Evolutionary conservation across 2,888 invertebrate genomes (phyloP), one percentile per base, ranked within the genome.

Genomic region (Drosophila neonasuta): DNA sequence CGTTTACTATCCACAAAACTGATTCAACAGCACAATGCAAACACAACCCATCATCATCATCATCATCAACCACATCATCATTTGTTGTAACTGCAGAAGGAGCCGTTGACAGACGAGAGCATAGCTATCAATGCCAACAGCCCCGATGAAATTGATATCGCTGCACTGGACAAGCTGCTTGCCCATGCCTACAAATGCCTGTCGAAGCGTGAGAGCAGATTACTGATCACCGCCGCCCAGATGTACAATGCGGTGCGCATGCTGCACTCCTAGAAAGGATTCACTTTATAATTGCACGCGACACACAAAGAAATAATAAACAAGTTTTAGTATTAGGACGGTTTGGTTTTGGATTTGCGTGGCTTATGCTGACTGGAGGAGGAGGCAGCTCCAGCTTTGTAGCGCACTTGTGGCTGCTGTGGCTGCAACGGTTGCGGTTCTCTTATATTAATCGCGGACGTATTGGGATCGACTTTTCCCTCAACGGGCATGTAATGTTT

Each of bases 191-290:
- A 92, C 66, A 79, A 89, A 63, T 92, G 90, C 78, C 84, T 93
- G 41, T 85, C 89, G 0, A 89, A 90, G 65, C 89, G 90, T 41
- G 89, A 92, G 60, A 77, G 85, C 44, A 88, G 72, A 62, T 90
- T 91, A 54, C 80, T 91, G 57, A 91, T 91, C 75, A 88, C 92
- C 60, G 92, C 91, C 8, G 90, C 89, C 56, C 90, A 92, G 86
- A 90, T 93, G 88, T 90, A 91, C 74, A 92, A 93, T 71, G 92
- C 92, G 5, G 92, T 92, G 75, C 85, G 81, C 44, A 60, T 88
- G 13, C 74, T 90, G 54, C 87, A 89, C 70, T 71, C 85, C 8
- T 88, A 32, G 10, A 32, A 6, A 44, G 39, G 30, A 52, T 45
- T 48, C 57, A 70, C 57, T 71, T 64, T 64, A 67, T 64, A 70